phyloP scores from a whole-genome alignment of 2,888 invertebrate genomes.

The Arge pagana region DNA sequence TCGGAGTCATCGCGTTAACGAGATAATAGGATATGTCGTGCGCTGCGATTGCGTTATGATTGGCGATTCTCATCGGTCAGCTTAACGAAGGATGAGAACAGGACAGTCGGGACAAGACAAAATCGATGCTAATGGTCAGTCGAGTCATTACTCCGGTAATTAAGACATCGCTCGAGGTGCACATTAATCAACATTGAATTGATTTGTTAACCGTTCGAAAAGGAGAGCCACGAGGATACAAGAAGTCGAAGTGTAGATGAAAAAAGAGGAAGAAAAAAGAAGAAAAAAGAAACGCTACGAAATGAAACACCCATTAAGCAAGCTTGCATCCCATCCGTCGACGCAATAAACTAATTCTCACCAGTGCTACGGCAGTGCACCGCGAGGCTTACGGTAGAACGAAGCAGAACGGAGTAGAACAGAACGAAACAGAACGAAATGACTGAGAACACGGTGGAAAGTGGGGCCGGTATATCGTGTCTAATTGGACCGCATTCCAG shows the following conservation, averaged over 20 bases:
- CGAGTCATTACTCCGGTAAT: slow-evolving; percentile 48
- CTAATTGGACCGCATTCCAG: slow-evolving; percentile 55
- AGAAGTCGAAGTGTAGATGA: slow-evolving; percentile 15
- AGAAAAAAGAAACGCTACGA: background rate
- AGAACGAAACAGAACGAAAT: slow-evolving; percentile 10
- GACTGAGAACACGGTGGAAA: slow-evolving; percentile 23
- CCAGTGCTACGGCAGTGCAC: slow-evolving; percentile 21
- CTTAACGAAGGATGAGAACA: no score
- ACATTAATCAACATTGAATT: slow-evolving; percentile 52
- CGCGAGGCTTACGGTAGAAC: no score
- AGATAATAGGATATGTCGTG: no score
- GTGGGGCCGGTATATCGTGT: slow-evolving; percentile 42
- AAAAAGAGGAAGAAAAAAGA: slow-evolving; percentile 2
- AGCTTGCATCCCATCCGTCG: slow-evolving; percentile 36
- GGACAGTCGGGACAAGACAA: background rate
- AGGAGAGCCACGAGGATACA: slow-evolving; percentile 24
- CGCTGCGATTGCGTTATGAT: no score
- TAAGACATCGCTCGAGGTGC: slow-evolving; percentile 42
- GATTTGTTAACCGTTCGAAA: slow-evolving; percentile 49
- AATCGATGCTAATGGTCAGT: slow-evolving; percentile 37
- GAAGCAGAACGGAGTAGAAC: slow-evolving; percentile 3
- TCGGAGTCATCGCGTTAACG: no score
- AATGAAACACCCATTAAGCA: slow-evolving; percentile 12
- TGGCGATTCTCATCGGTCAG: no score
- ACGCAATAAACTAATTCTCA: slow-evolving; percentile 50